Evolutionary conservation across 1,140 invertebrate species (phyloP), one percentile per base, ranked within the genome.

Genomic region (Trichonephila clavata): DNA sequence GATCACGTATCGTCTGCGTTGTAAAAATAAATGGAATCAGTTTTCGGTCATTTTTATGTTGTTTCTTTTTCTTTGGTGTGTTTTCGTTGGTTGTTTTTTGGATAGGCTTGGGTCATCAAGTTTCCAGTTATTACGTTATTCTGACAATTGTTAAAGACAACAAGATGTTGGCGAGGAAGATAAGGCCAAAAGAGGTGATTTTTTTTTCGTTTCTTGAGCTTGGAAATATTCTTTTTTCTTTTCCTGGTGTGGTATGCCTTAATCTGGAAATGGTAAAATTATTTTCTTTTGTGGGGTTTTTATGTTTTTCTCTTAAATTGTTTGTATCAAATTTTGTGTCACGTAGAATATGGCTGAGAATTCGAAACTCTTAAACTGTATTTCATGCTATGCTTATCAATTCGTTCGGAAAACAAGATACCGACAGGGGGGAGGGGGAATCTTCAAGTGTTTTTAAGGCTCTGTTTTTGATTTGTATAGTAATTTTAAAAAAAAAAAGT

Each of bases 11-110:
- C 21, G 89, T 90, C 50, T 80, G 50, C 71, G 43, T 60, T 90
- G 89, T 90, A 90, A 90, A 90, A 90, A 90, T 81, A 90, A 90
- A 81, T 80, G 89, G 71, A 90, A 90, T 90, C 89, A 90, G 89
- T 90, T 90, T 90, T 87, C n/a, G 89, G 39, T 59, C 80, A 27
- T 59, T 61, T 80, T 61, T 90, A 18, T 81, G 7, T 89, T 81
- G 50, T 32, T 18, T 61, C 60, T 18, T 27, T 27, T 32, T 61
- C 60, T 18, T 27, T 18, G 18, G 21, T 83, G 43, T 83, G 14
- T 50, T 18, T 83, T 83, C 16, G 8, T 4, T 57, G 16, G 27
- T 21, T 80, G 5, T 57, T 39, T 21, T 32, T 80, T 60, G 89
- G 71, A 57, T 89, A 43, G 71, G 39, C 57, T 90, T 10, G 7